Base-by-base conservation (phyloP, 2,888 invertebrate genomes). In the Agonopterix heracliana region DNA sequence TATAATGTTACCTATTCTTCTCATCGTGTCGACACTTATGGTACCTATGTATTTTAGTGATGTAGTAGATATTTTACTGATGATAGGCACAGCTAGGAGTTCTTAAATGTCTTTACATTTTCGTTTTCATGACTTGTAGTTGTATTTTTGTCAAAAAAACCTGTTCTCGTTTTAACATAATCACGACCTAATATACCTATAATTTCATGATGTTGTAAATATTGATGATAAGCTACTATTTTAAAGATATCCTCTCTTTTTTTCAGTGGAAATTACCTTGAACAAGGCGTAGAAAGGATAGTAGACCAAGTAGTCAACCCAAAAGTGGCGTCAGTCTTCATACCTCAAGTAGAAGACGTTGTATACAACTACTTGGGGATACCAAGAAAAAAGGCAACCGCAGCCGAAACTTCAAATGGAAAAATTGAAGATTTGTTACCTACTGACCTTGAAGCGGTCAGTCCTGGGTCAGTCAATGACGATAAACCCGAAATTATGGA, bases 291-390 rank as follows among this genome's bases (percentile, higher is more conserved):
- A 2, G 97, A 98, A 75, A 92, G 97, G 58, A 97, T 98, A 55
- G 97, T 98, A 0, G 97, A 98, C 73, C 98, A 98, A 89, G 97
- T 98, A 0, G 96, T 98, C 0, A 96, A 97, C 78, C 96, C 97
- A 0, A 98, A 98, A 89, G 95, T 98, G 7, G 92, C 93, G 55
- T 92, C 95, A 2, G 92, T 96, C 9, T 96, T 98, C 74, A 93
- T 95, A 70, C 96, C 97, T 0, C 94, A 95, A 90, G 95, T 98
- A 8, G 96, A 97, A 78, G 95, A 96, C 64, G 92, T 96, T 11
- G 95, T 97, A 0, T 97, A 96, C 71, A 94, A 94, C 74, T 95
- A 93, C 75, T 82, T 98, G 43, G 96, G 96, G 0, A 91, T 97
- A 46, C 92, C 95, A 49, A 91, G 92, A 59, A 94, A 94, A 41